Percentiles rank a stretch among this genome's conserved stretches.
Conservation (phyloP, 2,888 invertebrate genomes). For the Dione juno region DNA sequence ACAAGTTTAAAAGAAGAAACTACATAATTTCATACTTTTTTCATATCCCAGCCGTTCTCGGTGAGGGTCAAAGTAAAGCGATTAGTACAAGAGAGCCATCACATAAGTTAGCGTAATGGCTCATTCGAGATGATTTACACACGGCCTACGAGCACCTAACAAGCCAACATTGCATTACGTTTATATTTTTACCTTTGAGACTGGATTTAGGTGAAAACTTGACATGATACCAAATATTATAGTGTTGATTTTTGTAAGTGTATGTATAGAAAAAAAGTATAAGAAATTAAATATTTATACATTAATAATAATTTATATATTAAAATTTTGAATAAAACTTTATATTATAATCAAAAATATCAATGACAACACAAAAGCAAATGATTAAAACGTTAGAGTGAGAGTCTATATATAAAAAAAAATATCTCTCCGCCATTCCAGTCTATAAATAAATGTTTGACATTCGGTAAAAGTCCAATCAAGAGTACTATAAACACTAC, state of each 20-base stretch:
- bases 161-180: slow-evolving; percentile 32
- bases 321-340: too few relatives aligned
- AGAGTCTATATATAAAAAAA: too few relatives aligned
- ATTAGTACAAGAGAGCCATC: slow-evolving; percentile 36
- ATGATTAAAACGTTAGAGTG: too few relatives aligned
- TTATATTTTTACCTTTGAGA: slow-evolving; percentile 26
- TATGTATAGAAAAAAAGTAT: too few relatives aligned
- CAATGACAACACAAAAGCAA: too few relatives aligned
- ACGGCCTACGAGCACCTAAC: slow-evolving; percentile 29
- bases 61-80: slow-evolving; percentile 29
- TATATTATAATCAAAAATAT: too few relatives aligned
- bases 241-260: too few relatives aligned
- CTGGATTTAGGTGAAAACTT: slow-evolving; percentile 8
- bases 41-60: slow-evolving; percentile 17
- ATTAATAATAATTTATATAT: too few relatives aligned
- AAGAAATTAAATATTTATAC: too few relatives aligned
- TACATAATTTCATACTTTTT: slow-evolving; percentile 22
- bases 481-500: neutral
- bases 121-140: slow-evolving; percentile 44
- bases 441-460: neutral
- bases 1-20: slow-evolving; percentile 17
- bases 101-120: slow-evolving; percentile 45
- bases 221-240: too few relatives aligned
- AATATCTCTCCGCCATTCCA: neutral
- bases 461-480: neutral